Evolutionary conservation across 1,140 invertebrate genomes (phyloP).

Genomic region (Archivesica marissinica): DNA sequence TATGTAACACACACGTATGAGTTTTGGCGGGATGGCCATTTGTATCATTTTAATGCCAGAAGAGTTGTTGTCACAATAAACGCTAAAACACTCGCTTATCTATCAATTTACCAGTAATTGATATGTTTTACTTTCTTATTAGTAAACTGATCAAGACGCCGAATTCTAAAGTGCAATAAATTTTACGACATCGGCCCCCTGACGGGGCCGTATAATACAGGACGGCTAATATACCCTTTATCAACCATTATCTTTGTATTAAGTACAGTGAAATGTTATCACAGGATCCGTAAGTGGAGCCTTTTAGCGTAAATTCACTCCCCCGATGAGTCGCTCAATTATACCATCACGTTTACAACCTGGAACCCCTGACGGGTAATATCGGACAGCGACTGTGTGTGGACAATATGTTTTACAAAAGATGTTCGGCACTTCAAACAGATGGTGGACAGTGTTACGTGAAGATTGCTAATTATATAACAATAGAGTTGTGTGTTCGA

Average conservation of each 20-base stretch:
- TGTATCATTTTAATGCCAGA: neutral
- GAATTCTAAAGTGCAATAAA: conserved; percentile 53
- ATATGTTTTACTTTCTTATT: conserved; percentile 28
- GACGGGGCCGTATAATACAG: neutral
- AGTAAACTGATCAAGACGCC: conserved; percentile 30
- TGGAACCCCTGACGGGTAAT: conserved; percentile 15
- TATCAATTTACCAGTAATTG: conserved; percentile 56
- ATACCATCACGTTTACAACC: conserved; percentile 21
- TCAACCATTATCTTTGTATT: conserved; percentile 39
- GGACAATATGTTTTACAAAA: conserved; percentile 51
- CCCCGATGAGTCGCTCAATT: neutral
- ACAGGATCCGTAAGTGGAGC: conserved; percentile 7
- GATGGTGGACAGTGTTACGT: conserved; percentile 11
- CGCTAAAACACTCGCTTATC: conserved; percentile 31
- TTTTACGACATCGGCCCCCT: conserved; percentile 32
- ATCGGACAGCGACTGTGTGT: neutral
- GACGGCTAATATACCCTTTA: conserved; percentile 14
- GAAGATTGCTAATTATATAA: conserved; percentile 47
- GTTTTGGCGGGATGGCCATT: neutral
- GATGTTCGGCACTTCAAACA: conserved; percentile 38
- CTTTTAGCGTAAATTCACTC: neutral
- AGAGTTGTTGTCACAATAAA: conserved; percentile 19
- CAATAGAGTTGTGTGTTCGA: conserved; percentile 29
- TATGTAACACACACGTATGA: too few relatives aligned
- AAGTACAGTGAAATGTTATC: conserved; percentile 1